Base-by-base conservation (phyloP, 1,140 invertebrate genomes). In the Drosophila yakuba region DNA sequence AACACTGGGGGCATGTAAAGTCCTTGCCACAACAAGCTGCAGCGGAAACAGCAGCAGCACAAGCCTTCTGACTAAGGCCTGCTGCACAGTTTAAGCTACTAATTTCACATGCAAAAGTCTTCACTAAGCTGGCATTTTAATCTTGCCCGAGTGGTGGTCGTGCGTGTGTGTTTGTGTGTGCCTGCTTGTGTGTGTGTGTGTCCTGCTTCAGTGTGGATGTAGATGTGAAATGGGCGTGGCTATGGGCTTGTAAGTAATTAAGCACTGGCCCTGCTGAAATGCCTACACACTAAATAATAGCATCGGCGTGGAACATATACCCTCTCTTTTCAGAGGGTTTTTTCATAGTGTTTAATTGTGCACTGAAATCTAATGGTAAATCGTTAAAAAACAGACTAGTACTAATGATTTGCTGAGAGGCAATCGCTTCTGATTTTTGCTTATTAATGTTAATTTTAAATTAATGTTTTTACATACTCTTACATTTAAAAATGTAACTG, bases 21-120 rank as follows among this genome's bases (percentile, higher is more conserved):
- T 71, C 62, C 83, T 79, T 79, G 83, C 83, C 83, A 88, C 83
- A 86, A 86, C 83, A 86, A 88, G 83, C 80, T 69, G 66, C 73
- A 80, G 50, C 67, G 67, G 43, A 60, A 59, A 47, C 45, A 62
- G 25, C 48, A 54, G 60, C 60, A 47, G 17, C 55, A 51, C 47
- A 38, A 28, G 4, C 39, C 20, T 20, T 20, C 20, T 20, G 43
- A 28, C 20, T 43, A 54, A 41, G 45, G 47, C 50, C 41, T 59
- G 66, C 35, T 59, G 56, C 69, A 74, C 72, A 83, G 76, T 71
- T 88, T 89, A 88, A 88, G 83, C 83, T 83, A 84, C 83, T 88
- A 88, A 88, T 88, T 88, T 88, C 84, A 88, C 84, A 88, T 88
- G 83, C 83, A 88, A 88, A 88, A 88, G 83, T 89, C 83, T 88